Evolutionary conservation across 2,113 vertebrate species (phyloP), one percentile per base, ranked within the genome.

Genomic region (Puntigrus tetrazona): DNA sequence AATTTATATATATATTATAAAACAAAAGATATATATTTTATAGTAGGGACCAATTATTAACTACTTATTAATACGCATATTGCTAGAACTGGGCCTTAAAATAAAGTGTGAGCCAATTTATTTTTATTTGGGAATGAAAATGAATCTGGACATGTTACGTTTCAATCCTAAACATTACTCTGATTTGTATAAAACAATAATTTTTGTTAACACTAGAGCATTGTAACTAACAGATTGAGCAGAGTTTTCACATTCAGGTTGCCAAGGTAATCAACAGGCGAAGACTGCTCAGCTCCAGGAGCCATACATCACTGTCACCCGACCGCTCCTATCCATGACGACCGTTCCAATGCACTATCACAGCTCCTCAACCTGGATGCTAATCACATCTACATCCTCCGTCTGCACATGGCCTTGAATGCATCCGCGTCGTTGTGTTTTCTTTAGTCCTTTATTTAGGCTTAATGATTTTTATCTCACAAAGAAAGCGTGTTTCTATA

Each of bases 221-320:
- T 31, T 47, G 18, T 31, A 45, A 80, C 59, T 34, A 50, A 75
- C 79, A 84, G 4, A 86, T 91, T 89, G 88, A 91, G 84, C 87
- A 77, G 29, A 82, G 81, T 86, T 90, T 85, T 61, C 76, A 63
- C 89, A 34, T 36, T 89, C 81, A 70, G 75, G 83, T 81, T 87
- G 92, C 91, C 89, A 85, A 59, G 3, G 84, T 94, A 94, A 95
- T 95, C 94, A 93, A 88, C 81, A 78, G 65, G 90, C 85, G n/a
- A 87, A 91, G 82, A 61, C 7, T 92, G 88, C 90, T 89, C 91
- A 85, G 25, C 86, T 89, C 91, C 91, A 88, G 55, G 89, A 89
- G 90, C 18, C 84, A 96, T 96, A 92, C 92, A 95, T 96, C 96
- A 96, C 93, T 95, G 94, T 95, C 96, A 94, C 77, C 93, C 84